phyloP scores from a whole-genome alignment of 2,888 invertebrate species.

The Automeris io region DNA sequence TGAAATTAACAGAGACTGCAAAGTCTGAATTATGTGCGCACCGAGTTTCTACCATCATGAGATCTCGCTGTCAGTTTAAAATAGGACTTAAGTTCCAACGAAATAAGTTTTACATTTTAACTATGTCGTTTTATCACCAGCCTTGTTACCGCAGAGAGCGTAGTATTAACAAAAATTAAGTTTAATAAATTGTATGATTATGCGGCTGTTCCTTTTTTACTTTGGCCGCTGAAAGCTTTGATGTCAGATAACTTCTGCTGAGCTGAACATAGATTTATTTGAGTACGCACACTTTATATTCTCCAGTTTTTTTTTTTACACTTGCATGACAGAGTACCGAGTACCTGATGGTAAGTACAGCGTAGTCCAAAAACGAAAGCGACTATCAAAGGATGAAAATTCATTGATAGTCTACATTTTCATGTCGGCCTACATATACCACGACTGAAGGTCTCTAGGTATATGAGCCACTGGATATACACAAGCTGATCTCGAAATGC shows the following conservation, averaged over 20 bases:
- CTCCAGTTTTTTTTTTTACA: no score
- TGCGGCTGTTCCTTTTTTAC: background rate
- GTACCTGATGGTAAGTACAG: no score
- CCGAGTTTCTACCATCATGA: conserved; percentile 27
- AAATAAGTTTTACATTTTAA: background rate
- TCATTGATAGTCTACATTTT: no score
- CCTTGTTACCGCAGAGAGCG: background rate
- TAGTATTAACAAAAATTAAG: background rate
- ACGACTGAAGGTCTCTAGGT: no score
- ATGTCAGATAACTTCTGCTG: background rate
- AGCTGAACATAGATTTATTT: background rate
- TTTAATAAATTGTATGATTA: background rate
- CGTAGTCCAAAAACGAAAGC: no score
- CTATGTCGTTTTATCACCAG: background rate
- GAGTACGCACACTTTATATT: no score
- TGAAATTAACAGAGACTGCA: conserved; percentile 62
- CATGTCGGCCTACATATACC: no score
- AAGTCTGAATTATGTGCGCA: conserved; percentile 54
- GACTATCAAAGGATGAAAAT: no score
- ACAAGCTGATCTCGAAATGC: no score
- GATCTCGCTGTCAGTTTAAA: background rate
- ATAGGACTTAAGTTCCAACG: conserved; percentile 27
- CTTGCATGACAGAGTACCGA: no score
- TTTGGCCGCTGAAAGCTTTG: background rate
- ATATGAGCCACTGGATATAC: no score